phyloP scores from a whole-genome alignment of 2,888 invertebrate species.

The Crioceris asparagi region DNA sequence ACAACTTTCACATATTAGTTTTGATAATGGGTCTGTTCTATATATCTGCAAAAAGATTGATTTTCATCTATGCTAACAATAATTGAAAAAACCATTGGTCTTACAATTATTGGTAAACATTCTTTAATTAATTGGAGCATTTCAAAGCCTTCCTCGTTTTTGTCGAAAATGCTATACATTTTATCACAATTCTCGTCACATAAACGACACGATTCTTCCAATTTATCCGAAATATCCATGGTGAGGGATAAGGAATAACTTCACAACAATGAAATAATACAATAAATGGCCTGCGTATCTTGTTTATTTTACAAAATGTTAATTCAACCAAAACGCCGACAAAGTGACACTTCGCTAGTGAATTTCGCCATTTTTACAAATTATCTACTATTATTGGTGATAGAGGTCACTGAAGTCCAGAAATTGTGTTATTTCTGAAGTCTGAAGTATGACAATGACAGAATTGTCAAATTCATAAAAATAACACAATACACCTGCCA shows the following conservation, averaged over 20 bases:
- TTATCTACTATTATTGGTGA: too few relatives aligned
- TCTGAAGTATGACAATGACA: too few relatives aligned
- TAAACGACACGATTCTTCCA: constrained; percentile 32
- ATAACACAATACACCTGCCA: too few relatives aligned
- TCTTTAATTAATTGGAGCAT: constrained; percentile 35
- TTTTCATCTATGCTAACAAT: neutral
- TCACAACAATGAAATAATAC: constrained; percentile 9
- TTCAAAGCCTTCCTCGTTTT: constrained; percentile 33
- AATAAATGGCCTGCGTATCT: constrained; percentile 9
- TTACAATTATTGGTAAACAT: constrained; percentile 34
- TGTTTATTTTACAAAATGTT: constrained; percentile 12
- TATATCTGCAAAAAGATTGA: constrained; percentile 30
- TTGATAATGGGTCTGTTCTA: constrained; percentile 36
- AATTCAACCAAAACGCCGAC: constrained; percentile 28
- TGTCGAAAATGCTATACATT: constrained; percentile 35
- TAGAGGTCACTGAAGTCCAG: too few relatives aligned
- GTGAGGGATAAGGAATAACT: constrained; percentile 6
- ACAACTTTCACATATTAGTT: constrained; percentile 34
- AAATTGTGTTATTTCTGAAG: too few relatives aligned
- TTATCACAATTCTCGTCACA: constrained; percentile 31
- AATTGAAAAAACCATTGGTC: constrained; percentile 18
- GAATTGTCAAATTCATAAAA: too few relatives aligned
- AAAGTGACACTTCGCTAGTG: constrained; percentile 22
- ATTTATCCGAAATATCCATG: constrained; percentile 20
- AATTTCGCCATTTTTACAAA: constrained; percentile 29